Evolutionary conservation across 2,797 vertebrate genomes (phyloP).

Genomic region (Buphagus erythrorhynchus): DNA sequence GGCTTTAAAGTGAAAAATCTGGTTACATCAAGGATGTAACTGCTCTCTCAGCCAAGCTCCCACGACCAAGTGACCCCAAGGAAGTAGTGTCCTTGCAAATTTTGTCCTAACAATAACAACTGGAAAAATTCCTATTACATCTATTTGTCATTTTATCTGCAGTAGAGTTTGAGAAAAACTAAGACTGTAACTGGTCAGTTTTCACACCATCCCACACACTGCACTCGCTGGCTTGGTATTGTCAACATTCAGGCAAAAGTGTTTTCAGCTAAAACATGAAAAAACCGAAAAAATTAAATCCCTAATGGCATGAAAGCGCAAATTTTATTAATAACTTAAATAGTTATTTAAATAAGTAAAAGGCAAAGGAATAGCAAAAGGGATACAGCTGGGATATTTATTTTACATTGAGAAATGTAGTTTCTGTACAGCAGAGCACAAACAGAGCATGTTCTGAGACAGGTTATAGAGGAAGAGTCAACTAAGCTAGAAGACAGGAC

Average conservation of each 20-base stretch:
- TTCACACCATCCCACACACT: not conserved
- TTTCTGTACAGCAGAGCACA: constrained; percentile 92
- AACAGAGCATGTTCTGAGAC: constrained; percentile 73
- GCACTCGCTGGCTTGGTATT: not conserved
- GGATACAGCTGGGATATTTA: constrained; percentile 86
- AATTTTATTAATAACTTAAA: constrained; percentile 73
- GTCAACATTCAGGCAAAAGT: not conserved
- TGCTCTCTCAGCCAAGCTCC: not conserved
- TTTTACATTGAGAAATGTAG: constrained; percentile 88
- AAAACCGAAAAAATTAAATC: not conserved
- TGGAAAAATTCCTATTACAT: not conserved
- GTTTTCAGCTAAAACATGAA: not conserved
- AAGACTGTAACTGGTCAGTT: not conserved
- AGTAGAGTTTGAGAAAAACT: not conserved
- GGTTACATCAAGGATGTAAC: not conserved
- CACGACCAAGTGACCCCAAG: not conserved
- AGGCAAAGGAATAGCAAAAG: constrained; percentile 73
- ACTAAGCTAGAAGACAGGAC: constrained; percentile 73
- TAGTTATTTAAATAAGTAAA: constrained; percentile 72
- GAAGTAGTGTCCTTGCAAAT: not conserved
- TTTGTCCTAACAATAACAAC: not conserved
- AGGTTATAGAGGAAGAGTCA: constrained; percentile 58
- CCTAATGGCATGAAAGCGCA: not conserved
- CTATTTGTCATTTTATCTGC: not conserved
- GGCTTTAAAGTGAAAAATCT: not conserved